Conservation (phyloP, 1,140 invertebrate genomes). For the Drosophila nebulosa region DNA sequence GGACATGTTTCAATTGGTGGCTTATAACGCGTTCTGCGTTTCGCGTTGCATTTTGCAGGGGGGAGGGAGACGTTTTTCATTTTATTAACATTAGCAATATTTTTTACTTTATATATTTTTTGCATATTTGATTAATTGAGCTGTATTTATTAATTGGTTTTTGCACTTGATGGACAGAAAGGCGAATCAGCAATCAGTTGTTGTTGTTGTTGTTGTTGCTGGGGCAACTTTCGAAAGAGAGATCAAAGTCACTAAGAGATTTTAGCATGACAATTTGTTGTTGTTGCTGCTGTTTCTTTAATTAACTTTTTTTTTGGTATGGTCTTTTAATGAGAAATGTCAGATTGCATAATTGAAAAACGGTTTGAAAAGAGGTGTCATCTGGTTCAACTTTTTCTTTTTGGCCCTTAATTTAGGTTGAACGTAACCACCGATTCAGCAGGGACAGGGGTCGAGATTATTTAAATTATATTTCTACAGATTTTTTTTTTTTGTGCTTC, state of each 20-base stretch:
- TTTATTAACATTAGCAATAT: slow-evolving; percentile 6
- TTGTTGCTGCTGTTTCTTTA: slow-evolving; percentile 33
- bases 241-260: slow-evolving; percentile 38
- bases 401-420: neutral
- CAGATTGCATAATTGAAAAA: neutral
- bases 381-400: neutral
- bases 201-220: slow-evolving; percentile 22
- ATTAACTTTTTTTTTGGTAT: slow-evolving; percentile 18
- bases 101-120: slow-evolving; percentile 32
- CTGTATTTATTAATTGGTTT: slow-evolving; percentile 54
- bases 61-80: too few relatives aligned
- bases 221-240: slow-evolving; percentile 62
- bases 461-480: neutral
- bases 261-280: slow-evolving; percentile 15
- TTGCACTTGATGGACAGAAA: slow-evolving; percentile 33
- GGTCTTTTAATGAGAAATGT: slow-evolving; percentile 24
- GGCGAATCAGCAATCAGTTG: neutral
- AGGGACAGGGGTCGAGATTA: neutral
- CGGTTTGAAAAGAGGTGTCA: neutral
- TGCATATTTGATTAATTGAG: slow-evolving; percentile 65
- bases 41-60: slow-evolving; percentile 48
- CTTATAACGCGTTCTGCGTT: slow-evolving; percentile 12
- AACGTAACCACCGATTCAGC: too few relatives aligned
- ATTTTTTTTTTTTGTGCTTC: neutral
- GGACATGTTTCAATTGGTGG: slow-evolving; percentile 48